Evolutionary conservation across 2,113 vertebrate species (phyloP).

Genomic region (Stictonetta naevosa): DNA sequence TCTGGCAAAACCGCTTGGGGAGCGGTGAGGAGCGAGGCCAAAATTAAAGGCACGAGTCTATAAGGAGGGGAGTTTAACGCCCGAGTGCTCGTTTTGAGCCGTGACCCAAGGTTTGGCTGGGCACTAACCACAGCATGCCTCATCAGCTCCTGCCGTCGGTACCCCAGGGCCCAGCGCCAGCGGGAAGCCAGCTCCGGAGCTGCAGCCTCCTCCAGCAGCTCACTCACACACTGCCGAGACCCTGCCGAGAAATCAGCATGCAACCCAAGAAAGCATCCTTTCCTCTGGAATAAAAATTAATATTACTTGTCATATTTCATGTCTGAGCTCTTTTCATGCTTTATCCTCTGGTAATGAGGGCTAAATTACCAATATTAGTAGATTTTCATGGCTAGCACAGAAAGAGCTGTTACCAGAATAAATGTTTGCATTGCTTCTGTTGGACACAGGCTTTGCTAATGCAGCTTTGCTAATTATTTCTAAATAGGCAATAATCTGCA

Average conservation of each 20-base stretch:
- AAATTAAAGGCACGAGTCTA: conserved; percentile 8
- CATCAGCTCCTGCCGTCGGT: conserved; percentile 80
- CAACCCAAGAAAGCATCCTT: conserved; percentile 87
- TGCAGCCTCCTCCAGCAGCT: conserved; percentile 78
- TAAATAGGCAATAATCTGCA: conserved; percentile 93
- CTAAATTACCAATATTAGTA: conserved; percentile 93
- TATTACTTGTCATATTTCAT: conserved; percentile 94
- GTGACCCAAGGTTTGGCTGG: conserved; percentile 81
- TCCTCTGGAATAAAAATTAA: conserved; percentile 91
- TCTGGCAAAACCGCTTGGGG: conserved; percentile 57
- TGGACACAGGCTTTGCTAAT: conserved; percentile 90
- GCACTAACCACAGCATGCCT: conserved; percentile 82
- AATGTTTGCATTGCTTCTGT: conserved; percentile 90
- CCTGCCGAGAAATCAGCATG: conserved; percentile 87
- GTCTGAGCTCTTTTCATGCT: conserved; percentile 92
- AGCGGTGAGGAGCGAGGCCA: background rate
- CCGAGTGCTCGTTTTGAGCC: conserved; percentile 77
- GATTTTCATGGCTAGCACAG: conserved; percentile 93
- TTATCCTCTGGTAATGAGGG: conserved; percentile 91
- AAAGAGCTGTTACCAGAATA: conserved; percentile 92
- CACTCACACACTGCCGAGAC: conserved; percentile 77
- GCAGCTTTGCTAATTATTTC: conserved; percentile 92
- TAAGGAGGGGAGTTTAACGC: conserved; percentile 73
- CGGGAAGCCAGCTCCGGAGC: conserved; percentile 75
- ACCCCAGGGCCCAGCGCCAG: conserved; percentile 79